Base-by-base conservation (phyloP, 2,113 vertebrate genomes). In the Synodontis membranacea region DNA sequence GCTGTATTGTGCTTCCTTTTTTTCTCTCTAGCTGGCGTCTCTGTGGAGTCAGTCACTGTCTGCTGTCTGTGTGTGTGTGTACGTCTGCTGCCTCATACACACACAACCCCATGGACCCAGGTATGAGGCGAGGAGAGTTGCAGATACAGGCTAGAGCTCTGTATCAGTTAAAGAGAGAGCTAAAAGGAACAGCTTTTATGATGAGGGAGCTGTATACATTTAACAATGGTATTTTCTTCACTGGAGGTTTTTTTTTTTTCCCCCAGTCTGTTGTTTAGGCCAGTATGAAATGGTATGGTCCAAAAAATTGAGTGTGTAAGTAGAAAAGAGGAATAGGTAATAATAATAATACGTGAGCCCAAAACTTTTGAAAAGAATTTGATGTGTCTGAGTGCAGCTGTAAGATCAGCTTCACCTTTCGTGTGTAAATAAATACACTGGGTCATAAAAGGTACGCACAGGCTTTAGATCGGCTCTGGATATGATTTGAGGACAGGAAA, bases 21-120 rank as follows among this genome's bases (percentile, higher is more conserved):
- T 62, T 89, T 62, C 58, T 88, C 66, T 94, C 91, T 94, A 92
- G 89, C 92, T 93, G 94, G 93, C 90, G 94, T 95, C 94, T 95
- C 90, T 94, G 93, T 93, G 93, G 92, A 94, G 93, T 94, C 92
- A 83, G 68, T 86, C 88, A 90, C 84, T 90, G 88, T 91, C 70
- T 64, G 91, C 87, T 46, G 50, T 88, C 74, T 86, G 46, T 75
- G 72, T 86, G 60, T 85, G 34, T 88, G 86, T 83, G 9, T 89
- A 91, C 87, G 88, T 89, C 92, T 92, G 92, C 93, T 95, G 92
- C 92, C 88, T 92, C 93, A 87, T 89, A 84, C 70, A 87, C 78
- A 87, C 83, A 92, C 91, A 88, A 91, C 92, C 91, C 88, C 91
- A 85, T 93, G 91, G 86, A 84, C 64, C 64, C 46, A 68, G 93